Percentiles rank a stretch among this genome's conserved stretches.
Conservation (phyloP, 2,888 invertebrate genomes). For the Himalopsyche japonica region DNA sequence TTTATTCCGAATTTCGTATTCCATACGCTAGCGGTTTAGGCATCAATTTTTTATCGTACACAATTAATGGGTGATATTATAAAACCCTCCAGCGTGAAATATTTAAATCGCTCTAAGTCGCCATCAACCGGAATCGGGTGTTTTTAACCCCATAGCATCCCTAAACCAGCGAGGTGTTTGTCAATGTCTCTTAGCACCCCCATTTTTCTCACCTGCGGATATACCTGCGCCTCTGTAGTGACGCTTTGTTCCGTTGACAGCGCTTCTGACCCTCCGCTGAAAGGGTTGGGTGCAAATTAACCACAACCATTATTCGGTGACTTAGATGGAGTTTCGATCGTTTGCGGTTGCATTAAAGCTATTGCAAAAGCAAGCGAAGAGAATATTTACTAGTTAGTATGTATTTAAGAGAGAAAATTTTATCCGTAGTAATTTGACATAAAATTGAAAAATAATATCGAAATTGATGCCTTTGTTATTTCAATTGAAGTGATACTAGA, state of each 20-base stretch:
- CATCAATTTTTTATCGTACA: not conserved
- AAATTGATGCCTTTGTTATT: no score
- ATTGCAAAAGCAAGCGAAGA: no score
- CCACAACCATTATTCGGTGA: not conserved
- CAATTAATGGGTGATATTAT: not conserved
- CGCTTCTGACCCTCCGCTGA: not conserved
- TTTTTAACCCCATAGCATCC: not conserved
- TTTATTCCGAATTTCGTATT: no score
- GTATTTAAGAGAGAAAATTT: no score
- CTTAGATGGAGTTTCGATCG: not conserved
- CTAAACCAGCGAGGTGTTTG: not conserved
- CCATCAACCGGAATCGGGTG: not conserved
- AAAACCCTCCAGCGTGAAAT: not conserved
- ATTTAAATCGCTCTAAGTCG: not conserved
- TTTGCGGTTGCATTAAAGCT: no score
- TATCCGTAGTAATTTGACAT: no score
- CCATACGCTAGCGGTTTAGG: no score
- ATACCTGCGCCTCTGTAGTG: not conserved
- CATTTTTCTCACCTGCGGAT: not conserved
- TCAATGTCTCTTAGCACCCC: not conserved
- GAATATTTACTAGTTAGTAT: no score
- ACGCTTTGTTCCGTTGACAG: not conserved
- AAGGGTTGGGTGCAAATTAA: not conserved
- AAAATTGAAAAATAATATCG: no score
- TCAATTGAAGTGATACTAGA: no score